A percentile compares a stretch with the other conserved stretches of the same genome.
Evolutionary conservation across 2,888 invertebrate genomes (phyloP).

Genomic region (Platynereis dumerilii): DNA sequence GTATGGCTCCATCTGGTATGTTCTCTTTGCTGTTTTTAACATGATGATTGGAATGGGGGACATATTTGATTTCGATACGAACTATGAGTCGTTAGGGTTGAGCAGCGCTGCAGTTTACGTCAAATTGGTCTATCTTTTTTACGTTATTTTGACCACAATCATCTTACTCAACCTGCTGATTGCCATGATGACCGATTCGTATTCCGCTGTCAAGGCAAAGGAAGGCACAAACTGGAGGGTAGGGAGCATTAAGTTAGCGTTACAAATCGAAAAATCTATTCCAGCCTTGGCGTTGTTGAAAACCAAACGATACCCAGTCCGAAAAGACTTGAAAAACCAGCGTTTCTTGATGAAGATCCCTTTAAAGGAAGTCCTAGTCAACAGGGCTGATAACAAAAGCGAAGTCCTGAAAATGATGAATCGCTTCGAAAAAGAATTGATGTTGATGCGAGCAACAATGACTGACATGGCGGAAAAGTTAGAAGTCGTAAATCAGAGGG

Average conservation of each 20-base stretch:
- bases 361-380: too few species aligned
- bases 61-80: conserved; percentile 45
- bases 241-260: conserved; percentile 44
- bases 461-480: too few species aligned
- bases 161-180: conserved; percentile 45
- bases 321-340: too few species aligned
- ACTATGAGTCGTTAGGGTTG: conserved; percentile 41
- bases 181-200: conserved; percentile 48
- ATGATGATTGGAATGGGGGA: conserved; percentile 59
- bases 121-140: conserved; percentile 52
- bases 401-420: too few species aligned
- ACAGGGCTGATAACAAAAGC: too few species aligned
- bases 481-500: too few species aligned
- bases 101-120: conserved; percentile 34
- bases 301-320: too few species aligned
- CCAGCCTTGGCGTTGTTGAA: not conserved
- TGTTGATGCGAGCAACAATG: too few species aligned
- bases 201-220: conserved; percentile 45
- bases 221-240: conserved; percentile 56
- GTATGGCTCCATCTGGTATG: conserved; percentile 44
- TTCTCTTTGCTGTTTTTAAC: conserved; percentile 56
- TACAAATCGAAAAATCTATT: conserved; percentile 3
- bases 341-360: too few species aligned
- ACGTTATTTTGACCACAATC: conserved; percentile 48
- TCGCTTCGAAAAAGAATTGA: too few species aligned